Evolutionary conservation across 2,888 invertebrate species (phyloP).

Genomic region (Acleris literana): DNA sequence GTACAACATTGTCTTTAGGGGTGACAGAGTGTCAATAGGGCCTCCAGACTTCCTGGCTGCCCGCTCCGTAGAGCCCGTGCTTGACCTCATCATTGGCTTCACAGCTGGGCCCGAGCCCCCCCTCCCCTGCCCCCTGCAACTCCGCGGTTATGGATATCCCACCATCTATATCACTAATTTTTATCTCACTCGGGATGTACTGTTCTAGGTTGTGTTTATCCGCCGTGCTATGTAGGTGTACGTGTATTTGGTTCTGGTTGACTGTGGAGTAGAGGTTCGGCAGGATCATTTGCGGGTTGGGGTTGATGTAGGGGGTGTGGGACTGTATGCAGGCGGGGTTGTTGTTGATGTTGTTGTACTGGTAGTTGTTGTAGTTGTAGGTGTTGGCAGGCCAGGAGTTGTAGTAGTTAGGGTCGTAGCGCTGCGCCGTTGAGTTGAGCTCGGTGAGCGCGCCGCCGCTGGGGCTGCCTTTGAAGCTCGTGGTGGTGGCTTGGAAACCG

Average conservation of each 20-base stretch:
- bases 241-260: conserved; percentile 93
- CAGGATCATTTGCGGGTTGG: conserved; percentile 88
- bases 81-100: conserved; percentile 82
- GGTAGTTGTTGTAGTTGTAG: conserved; percentile 87
- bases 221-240: conserved; percentile 88
- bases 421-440: conserved; percentile 70
- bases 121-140: conserved; percentile 67
- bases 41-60: conserved; percentile 87
- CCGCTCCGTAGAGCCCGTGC: conserved; percentile 68
- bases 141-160: conserved; percentile 83
- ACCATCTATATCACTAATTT: conserved; percentile 84
- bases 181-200: conserved; percentile 84
- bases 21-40: conserved; percentile 85
- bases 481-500: conserved; percentile 65
- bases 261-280: conserved; percentile 93
- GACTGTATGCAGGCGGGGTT: conserved; percentile 78
- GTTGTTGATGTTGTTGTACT: conserved; percentile 86
- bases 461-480: conserved; percentile 72
- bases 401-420: conserved; percentile 83
- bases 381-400: conserved; percentile 86
- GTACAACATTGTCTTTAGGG: conserved; percentile 61
- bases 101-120: conserved; percentile 78
- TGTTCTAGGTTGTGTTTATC: conserved; percentile 87
- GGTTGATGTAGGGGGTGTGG: conserved; percentile 85
- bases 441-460: conserved; percentile 72